Evolutionary conservation across 2,797 vertebrate species (phyloP).

Genomic region (Hylomyscus alleni): DNA sequence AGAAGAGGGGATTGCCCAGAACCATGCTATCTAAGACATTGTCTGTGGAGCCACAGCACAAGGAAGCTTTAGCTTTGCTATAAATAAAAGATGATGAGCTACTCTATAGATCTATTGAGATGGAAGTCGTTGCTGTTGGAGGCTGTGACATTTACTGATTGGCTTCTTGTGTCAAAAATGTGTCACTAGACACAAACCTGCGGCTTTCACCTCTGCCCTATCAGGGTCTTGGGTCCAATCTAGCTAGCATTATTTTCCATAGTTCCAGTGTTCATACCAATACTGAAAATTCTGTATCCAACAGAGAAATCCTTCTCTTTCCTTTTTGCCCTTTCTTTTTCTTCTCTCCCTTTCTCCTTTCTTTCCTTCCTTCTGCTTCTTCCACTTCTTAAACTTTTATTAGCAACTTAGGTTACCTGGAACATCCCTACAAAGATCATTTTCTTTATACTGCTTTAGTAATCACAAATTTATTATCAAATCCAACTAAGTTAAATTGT

Average conservation of each 20-base stretch:
- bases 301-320: neutral
- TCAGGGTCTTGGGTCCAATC: neutral
- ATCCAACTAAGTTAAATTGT: neutral
- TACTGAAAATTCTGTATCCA: neutral
- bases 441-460: conserved; percentile 7
- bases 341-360: neutral
- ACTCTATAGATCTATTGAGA: neutral
- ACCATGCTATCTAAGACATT: neutral
- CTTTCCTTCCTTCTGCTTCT: neutral
- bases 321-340: neutral
- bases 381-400: neutral
- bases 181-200: neutral
- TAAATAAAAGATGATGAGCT: no score
- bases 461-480: neutral
- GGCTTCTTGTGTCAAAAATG: neutral
- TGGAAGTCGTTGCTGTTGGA: rapidly evolving
- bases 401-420: neutral
- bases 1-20: neutral
- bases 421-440: neutral
- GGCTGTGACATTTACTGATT: no score
- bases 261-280: neutral
- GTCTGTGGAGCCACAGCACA: no score
- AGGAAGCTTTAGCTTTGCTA: no score
- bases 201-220: neutral
- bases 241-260: neutral